These are phyloP conservation scores for Trinorchestia longiramus DNA, from an alignment of 1,140 invertebrate species.

Conservation along the genomic window DNA sequence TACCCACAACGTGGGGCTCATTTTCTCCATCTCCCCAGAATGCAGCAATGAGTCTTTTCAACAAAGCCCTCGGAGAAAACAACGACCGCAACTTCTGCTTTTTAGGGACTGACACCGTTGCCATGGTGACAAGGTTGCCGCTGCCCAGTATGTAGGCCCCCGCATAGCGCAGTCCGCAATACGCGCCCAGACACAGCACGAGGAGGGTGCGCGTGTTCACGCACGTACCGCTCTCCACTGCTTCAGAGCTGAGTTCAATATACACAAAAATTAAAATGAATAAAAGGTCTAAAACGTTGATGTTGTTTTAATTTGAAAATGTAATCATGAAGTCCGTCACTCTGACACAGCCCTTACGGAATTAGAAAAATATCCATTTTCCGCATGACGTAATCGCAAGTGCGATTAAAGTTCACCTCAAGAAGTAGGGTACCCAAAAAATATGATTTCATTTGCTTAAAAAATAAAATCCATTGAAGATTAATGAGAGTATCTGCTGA, in stretches of 20 bases:
- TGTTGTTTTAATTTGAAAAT: no score
- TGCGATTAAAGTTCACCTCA: no score
- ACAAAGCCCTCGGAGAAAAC: neutral
- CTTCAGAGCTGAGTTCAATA: neutral
- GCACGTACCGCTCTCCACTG: neutral
- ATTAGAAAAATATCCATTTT: no score
- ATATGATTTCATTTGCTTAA: no score
- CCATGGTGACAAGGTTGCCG: conserved; percentile 37
- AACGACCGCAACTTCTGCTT: neutral
- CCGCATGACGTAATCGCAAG: no score
- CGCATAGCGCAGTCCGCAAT: conserved; percentile 20
- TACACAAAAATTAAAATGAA: no score
- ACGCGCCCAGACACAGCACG: neutral
- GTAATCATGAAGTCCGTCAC: no score
- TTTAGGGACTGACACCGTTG: neutral
- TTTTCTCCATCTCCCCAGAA: conserved; percentile 18
- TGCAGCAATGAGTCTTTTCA: neutral
- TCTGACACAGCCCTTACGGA: no score
- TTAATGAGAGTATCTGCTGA: no score
- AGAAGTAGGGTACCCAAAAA: no score
- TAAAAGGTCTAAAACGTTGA: no score
- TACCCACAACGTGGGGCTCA: neutral
- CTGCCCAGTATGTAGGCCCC: neutral
- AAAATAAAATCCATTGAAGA: no score
- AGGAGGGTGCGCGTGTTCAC: conserved; percentile 1